These are phyloP conservation scores for Drosophila paracracens DNA, from an alignment of 2,888 invertebrate genomes.

Conservation along the genomic window DNA sequence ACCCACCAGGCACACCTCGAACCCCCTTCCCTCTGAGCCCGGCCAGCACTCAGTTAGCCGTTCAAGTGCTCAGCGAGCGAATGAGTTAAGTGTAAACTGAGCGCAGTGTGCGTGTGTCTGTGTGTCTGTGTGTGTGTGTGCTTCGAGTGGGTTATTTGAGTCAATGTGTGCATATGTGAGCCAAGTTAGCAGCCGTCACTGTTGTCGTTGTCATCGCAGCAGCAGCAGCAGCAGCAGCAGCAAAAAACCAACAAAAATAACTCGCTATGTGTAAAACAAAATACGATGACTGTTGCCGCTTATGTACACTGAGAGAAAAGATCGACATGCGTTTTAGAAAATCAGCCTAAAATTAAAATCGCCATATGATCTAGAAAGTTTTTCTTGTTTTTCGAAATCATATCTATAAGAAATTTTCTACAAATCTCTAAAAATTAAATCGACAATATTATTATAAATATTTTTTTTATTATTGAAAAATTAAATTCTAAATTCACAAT, in stretches of 20 bases:
- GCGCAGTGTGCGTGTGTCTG: conserved; percentile 17
- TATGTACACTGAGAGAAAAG: conserved; percentile 1
- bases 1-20: not conserved
- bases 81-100: conserved; percentile 36
- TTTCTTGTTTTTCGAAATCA: too few relatives aligned
- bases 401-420: not conserved
- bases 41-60: conserved; percentile 12
- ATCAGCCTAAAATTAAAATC: not conserved
- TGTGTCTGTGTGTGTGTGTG: conserved; percentile 19
- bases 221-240: conserved; percentile 15
- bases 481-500: not conserved
- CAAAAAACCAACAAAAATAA: conserved; percentile 33
- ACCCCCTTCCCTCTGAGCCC: conserved; percentile 1
- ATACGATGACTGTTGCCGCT: conserved; percentile 41
- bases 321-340: not conserved
- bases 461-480: not conserved
- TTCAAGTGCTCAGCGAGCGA: conserved; percentile 24
- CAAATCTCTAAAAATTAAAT: not conserved
- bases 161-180: conserved; percentile 33
- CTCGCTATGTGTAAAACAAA: conserved; percentile 51
- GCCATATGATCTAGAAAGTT: accelerated
- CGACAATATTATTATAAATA: not conserved
- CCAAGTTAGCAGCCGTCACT: conserved; percentile 47
- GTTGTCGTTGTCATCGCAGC: conserved; percentile 18
- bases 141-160: conserved; percentile 14